A percentile compares a stretch with the other conserved stretches of the same genome.
phyloP scores from a whole-genome alignment of 2,113 vertebrate genomes.

The Castor canadensis region DNA sequence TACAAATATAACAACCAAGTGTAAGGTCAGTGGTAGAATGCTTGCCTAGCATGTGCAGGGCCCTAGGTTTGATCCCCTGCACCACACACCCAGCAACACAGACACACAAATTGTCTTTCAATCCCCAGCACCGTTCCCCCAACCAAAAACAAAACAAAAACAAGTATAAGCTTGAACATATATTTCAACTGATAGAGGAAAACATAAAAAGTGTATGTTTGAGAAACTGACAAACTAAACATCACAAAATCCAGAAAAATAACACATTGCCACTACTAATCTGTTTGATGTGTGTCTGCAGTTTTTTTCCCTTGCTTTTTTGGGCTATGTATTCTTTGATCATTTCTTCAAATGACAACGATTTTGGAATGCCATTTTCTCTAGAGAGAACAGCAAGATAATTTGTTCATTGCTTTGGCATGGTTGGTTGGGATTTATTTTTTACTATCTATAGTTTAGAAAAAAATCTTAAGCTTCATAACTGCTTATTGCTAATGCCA shows the following conservation, averaged over 20 bases:
- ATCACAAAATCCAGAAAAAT: background rate
- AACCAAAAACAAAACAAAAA: background rate
- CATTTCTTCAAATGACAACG: background rate
- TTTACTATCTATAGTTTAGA: background rate
- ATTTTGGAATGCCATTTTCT: constrained; percentile 20
- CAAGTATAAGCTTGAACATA: background rate
- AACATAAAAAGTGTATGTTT: background rate
- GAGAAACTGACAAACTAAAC: background rate
- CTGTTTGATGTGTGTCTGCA: fast-evolving
- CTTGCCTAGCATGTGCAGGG: background rate
- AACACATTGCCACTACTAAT: background rate
- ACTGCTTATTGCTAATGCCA: background rate
- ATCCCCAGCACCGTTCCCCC: no score
- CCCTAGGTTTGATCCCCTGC: background rate
- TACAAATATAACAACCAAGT: background rate
- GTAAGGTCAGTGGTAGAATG: background rate
- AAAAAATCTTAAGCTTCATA: background rate
- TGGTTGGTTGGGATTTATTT: background rate
- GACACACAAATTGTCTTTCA: no score
- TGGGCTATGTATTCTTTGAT: background rate
- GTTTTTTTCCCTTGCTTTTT: background rate
- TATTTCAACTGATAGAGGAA: background rate
- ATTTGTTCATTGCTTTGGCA: background rate
- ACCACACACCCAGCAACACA: background rate
- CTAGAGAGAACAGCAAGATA: background rate